Conservation (phyloP, 1,140 invertebrate genomes). For the Anadara kagoshimensis region DNA sequence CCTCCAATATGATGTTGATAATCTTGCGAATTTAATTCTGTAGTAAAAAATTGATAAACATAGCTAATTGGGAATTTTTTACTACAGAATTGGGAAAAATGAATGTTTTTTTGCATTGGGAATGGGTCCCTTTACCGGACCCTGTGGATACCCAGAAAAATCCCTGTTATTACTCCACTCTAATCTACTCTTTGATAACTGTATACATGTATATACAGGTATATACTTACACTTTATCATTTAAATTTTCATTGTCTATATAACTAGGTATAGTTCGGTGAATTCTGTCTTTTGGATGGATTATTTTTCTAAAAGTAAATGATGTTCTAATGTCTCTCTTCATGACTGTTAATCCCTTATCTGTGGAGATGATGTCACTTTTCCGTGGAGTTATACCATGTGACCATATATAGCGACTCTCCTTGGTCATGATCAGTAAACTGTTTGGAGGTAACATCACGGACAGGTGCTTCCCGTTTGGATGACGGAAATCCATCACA, state of each 20-base stretch:
- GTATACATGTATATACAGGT: neutral
- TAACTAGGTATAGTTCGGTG: slow-evolving; percentile 1
- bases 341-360: slow-evolving; percentile 75
- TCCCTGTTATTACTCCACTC: no score
- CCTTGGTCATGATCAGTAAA: slow-evolving; percentile 87
- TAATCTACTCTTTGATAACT: no score
- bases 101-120: no score
- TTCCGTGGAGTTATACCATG: slow-evolving; percentile 86
- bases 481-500: slow-evolving; percentile 90
- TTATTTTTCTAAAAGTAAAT: slow-evolving; percentile 90
- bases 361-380: slow-evolving; percentile 82
- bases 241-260: slow-evolving; percentile 2
- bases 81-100: no score
- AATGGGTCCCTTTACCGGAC: no score
- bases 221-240: neutral
- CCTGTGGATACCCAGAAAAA: no score
- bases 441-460: slow-evolving; percentile 85
- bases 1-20: no score
- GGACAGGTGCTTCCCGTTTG: slow-evolving; percentile 78
- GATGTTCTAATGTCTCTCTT: slow-evolving; percentile 83
- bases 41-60: no score
- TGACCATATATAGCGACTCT: slow-evolving; percentile 80
- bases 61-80: no score
- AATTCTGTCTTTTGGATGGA: slow-evolving; percentile 35
- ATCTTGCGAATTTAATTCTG: no score